Evolutionary conservation across 2,888 invertebrate species (phyloP).

Genomic region (Phania funesta): DNA sequence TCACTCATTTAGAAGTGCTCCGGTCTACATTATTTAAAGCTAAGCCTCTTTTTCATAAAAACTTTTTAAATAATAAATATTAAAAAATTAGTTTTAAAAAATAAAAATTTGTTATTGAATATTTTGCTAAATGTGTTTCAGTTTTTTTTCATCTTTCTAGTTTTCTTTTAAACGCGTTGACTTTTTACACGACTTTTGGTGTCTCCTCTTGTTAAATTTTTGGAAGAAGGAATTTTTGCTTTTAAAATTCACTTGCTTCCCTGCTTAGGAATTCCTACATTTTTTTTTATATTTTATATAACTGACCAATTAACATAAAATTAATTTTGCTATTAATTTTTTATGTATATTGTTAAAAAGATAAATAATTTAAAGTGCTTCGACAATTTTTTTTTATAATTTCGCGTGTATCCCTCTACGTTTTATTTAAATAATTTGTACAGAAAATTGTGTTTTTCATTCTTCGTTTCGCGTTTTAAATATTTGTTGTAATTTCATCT

Average conservation of each 20-base stretch:
- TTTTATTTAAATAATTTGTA: conserved; percentile 16
- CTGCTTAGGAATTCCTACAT: conserved; percentile 39
- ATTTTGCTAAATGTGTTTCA: conserved; percentile 6
- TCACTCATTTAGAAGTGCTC: background rate
- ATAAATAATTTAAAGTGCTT: background rate
- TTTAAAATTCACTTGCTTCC: conserved; percentile 64
- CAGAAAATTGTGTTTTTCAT: conserved; percentile 14
- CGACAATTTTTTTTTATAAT: background rate
- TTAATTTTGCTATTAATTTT: conserved; percentile 65
- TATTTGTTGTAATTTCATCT: conserved; percentile 12
- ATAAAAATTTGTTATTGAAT: conserved; percentile 14
- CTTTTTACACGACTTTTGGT: background rate
- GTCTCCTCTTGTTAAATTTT: background rate
- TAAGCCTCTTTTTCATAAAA: background rate
- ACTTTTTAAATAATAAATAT: background rate
- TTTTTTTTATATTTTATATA: conserved; percentile 58
- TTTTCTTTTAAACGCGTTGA: conserved; percentile 55
- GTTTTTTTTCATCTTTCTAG: background rate
- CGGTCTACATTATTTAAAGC: background rate
- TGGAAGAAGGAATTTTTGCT: conserved; percentile 65
- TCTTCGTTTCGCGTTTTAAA: conserved; percentile 39
- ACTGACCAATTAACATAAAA: conserved; percentile 65
- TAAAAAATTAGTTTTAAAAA: conserved; percentile 2
- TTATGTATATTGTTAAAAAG: conserved; percentile 58
- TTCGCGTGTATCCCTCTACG: conserved; percentile 40